Base-by-base conservation (phyloP, 2,113 vertebrate genomes). In the Camelus dromedarius region DNA sequence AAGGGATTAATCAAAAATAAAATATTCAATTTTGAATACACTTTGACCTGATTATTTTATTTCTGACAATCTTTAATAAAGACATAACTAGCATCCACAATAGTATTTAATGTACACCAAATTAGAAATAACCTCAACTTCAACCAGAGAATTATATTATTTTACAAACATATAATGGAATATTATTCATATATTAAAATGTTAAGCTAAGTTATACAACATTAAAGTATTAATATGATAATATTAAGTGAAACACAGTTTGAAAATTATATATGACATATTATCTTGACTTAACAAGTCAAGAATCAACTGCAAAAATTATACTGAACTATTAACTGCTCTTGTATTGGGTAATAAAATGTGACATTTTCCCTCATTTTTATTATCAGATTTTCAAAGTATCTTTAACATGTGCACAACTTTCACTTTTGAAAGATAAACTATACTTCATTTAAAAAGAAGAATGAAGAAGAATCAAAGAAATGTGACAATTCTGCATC, bases 41-140 rank as follows among this genome's bases (percentile, higher is more conserved):
- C 2, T 35, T 32, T 72, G n/a, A 48, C n/a, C 5, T 30, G 75
- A 42, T 48, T 15, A 66, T 60, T 93, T 79, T 80, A 66, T 72
- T 88, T 96, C 19, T 54, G 5, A 11, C 84, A 69, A 56, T 88
- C 19, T 72, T 96, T 93, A 72, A 91, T 83, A 79, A 86, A 50
- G 60, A 11, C 1, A 75, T 30, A 83, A 83, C 62, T 42, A 54
- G 11, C 19, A 73, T 93, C 26, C 15, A 46, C 19, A 82, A 79
- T 56, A 22, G 1, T n/a, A 56, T 38, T 80, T 92, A 88, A 56
- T 95, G 28, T 6, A 50, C 14, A 22, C 20, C 87, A 56, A 93
- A 56, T 83, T 67, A 73, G 48, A 93, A 83, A 60, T 84, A 18
- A 93, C 22, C 4, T 84, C 82, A 84, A 15, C 5, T 91, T 93